Conservation (phyloP, 2,797 vertebrate species). For the Nannoperca australis region DNA sequence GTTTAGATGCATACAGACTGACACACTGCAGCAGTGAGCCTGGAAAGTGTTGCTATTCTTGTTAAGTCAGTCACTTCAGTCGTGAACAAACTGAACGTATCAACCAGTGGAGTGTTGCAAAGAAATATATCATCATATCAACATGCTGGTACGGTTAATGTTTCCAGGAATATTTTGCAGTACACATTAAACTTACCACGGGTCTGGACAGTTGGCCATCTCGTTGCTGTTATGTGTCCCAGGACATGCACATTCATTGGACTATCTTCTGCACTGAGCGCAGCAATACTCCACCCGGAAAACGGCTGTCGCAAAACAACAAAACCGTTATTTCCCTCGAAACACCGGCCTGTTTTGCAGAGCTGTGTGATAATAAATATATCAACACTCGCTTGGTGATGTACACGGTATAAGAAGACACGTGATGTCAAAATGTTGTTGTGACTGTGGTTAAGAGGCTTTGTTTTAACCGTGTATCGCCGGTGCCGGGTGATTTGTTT, state of each 20-base stretch:
- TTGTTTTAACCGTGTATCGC: conserved; percentile 49
- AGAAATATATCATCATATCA: not conserved
- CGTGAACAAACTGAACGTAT: not conserved
- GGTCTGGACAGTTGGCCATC: conserved; percentile 80
- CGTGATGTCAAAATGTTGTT: not conserved
- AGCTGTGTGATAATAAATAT: not conserved
- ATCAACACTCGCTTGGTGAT: not conserved
- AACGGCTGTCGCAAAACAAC: conserved; percentile 63
- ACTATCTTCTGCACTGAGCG: conserved; percentile 75
- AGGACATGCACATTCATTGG: conserved; percentile 74
- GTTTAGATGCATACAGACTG: not conserved
- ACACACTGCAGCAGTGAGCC: not conserved
- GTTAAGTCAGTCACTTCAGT: not conserved
- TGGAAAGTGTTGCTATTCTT: not conserved
- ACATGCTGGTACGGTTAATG: not conserved
- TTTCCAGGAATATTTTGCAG: not conserved
- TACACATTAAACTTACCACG: conserved; percentile 76
- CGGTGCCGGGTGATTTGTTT: conserved; percentile 47
- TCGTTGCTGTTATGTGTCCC: conserved; percentile 60
- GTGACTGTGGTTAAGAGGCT: conserved; percentile 27
- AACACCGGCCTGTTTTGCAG: conserved; percentile 27
- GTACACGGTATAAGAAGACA: fast-evolving
- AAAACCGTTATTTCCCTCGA: conserved; percentile 53
- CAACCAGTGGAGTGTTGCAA: not conserved
- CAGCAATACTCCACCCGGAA: conserved; percentile 74